These are phyloP conservation scores for Rhyzopertha dominica DNA, from an alignment of 1,140 invertebrate species.

Conservation along the genomic window DNA sequence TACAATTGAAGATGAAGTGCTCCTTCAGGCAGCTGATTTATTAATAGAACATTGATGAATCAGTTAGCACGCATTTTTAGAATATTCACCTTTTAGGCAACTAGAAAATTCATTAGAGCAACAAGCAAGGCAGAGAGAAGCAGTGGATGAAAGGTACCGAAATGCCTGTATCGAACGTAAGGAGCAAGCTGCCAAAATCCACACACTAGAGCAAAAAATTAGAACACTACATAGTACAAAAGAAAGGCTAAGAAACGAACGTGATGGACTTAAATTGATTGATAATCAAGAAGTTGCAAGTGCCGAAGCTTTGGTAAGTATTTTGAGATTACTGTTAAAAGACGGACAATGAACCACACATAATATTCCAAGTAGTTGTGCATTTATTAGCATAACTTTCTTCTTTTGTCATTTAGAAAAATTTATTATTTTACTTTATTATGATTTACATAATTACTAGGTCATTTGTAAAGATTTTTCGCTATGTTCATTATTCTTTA, in stretches of 20 bases:
- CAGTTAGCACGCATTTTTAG: too few species aligned
- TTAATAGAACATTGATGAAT: too few species aligned
- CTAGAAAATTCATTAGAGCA: slow-evolving; percentile 1
- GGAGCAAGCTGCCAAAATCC: not conserved
- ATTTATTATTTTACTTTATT: not conserved
- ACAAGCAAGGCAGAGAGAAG: not conserved
- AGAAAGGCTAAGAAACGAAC: slow-evolving; percentile 9
- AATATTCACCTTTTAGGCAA: slow-evolving; percentile 13
- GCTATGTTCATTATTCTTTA: not conserved
- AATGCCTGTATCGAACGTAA: not conserved
- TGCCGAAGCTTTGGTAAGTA: slow-evolving; percentile 46
- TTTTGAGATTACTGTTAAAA: slow-evolving; percentile 2
- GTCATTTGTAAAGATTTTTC: not conserved
- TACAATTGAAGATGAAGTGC: too few species aligned
- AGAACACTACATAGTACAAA: slow-evolving; percentile 2
- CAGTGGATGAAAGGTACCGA: not conserved
- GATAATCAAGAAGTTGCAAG: slow-evolving; percentile 47
- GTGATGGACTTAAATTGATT: slow-evolving; percentile 21
- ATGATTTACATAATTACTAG: not conserved
- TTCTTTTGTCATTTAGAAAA: not conserved
- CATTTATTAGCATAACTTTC: too few species aligned
- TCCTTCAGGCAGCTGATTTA: too few species aligned
- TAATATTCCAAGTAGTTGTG: too few species aligned
- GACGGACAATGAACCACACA: not conserved
- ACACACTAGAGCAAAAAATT: slow-evolving; percentile 6